phyloP scores from a whole-genome alignment of 2,888 invertebrate species.

The Keiferia lycopersicella region DNA sequence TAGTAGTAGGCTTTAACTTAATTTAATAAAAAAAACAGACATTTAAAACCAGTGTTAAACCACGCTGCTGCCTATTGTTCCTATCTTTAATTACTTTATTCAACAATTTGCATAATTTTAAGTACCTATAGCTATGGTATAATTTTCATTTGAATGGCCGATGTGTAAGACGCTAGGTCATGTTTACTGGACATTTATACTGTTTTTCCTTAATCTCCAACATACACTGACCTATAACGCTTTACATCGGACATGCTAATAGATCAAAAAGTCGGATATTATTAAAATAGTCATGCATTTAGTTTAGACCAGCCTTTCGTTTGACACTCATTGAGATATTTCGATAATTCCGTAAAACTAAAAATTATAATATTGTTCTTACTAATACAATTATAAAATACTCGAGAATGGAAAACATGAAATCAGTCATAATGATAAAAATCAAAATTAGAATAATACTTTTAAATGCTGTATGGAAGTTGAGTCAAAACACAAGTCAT shows the following conservation, averaged over 20 bases:
- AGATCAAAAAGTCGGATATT: not conserved
- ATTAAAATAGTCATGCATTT: conserved; percentile 1
- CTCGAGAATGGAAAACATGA: conserved; percentile 30
- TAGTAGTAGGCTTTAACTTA: too few relatives aligned
- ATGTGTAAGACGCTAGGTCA: not conserved
- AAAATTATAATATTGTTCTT: conserved; percentile 19
- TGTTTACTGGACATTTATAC: not conserved
- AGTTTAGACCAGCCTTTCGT: conserved; percentile 15
- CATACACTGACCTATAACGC: not conserved
- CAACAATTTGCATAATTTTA: conserved; percentile 11
- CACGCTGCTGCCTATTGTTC: too few relatives aligned
- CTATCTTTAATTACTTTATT: too few relatives aligned
- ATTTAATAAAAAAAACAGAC: too few relatives aligned
- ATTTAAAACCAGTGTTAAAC: too few relatives aligned
- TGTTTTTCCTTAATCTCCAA: not conserved
- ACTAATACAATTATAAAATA: conserved; percentile 21
- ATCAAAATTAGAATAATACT: conserved; percentile 26
- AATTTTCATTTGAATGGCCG: not conserved
- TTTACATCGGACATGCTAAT: not conserved
- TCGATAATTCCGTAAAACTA: conserved; percentile 7
- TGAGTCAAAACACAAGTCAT: not conserved
- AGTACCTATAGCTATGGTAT: conserved; percentile 3
- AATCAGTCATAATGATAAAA: conserved; percentile 29
- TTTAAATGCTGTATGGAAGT: not conserved
- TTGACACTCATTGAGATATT: conserved; percentile 20